These are phyloP conservation scores for Myotis lucifugus DNA, from an alignment of 2,113 vertebrate species.

Conservation along the genomic window DNA sequence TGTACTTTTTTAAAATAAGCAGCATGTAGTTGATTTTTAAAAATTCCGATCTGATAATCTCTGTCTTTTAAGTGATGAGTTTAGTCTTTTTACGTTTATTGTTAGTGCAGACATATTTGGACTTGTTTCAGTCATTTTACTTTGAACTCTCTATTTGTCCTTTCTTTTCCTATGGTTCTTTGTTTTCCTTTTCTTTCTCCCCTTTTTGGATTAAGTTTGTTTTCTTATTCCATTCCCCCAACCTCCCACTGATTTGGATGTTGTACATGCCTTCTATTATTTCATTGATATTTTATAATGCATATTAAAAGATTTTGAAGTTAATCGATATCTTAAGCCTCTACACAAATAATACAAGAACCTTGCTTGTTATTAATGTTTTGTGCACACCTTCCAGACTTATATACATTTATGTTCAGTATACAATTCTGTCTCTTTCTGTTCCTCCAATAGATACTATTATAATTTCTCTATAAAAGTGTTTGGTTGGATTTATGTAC, in stretches of 20 bases:
- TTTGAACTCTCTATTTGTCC: neutral
- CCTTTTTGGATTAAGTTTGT: neutral
- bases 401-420: neutral
- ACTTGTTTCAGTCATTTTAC: neutral
- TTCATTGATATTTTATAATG: neutral
- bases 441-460: neutral
- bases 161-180: neutral
- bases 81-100: neutral
- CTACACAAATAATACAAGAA: neutral
- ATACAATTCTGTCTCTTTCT: slow-evolving; percentile 2
- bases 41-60: neutral
- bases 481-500: neutral
- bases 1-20: neutral
- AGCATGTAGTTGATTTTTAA: neutral
- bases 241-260: neutral
- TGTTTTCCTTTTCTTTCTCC: neutral
- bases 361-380: neutral
- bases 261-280: neutral
- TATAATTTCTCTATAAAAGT: slow-evolving; percentile 2
- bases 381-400: neutral
- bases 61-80: neutral
- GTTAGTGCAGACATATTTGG: neutral
- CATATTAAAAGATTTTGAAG: neutral
- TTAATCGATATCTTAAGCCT: neutral
- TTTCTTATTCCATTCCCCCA: neutral